Evolutionary conservation across 2,888 invertebrate species (phyloP).

Genomic region (Drosophila parthenogenetica): DNA sequence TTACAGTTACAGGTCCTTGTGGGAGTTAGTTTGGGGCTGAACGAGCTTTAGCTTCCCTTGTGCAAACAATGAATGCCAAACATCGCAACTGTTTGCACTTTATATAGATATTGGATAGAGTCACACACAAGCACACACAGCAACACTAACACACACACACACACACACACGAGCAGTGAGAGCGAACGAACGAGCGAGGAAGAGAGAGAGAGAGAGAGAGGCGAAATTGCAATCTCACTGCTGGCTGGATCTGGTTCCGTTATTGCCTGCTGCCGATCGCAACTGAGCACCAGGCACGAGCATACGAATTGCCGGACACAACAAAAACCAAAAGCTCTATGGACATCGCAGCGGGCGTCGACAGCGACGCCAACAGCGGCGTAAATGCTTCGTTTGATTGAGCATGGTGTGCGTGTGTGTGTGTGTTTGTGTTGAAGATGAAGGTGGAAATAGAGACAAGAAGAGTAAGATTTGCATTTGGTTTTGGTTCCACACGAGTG

Average conservation of each 20-base stretch:
- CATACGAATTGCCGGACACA: conserved; percentile 40
- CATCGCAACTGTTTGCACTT: conserved; percentile 61
- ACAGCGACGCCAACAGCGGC: conserved; percentile 15
- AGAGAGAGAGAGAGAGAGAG: conserved; percentile 29
- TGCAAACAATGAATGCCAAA: conserved; percentile 75
- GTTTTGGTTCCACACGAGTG: conserved; percentile 52
- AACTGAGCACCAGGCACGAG: conserved; percentile 46
- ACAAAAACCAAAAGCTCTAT: conserved; percentile 37
- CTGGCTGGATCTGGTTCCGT: conserved; percentile 57
- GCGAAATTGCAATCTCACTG: conserved; percentile 50
- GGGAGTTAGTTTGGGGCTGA: conserved; percentile 10
- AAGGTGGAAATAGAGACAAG: conserved; percentile 44
- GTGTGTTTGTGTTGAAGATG: conserved; percentile 23
- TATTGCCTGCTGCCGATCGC: conserved; percentile 61
- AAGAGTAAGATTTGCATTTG: conserved; percentile 56
- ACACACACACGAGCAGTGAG: background rate
- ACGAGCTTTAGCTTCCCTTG: conserved; percentile 58
- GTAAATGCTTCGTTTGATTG: conserved; percentile 33
- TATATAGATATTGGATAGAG: conserved; percentile 57
- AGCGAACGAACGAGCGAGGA: background rate
- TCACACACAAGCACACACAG: conserved; percentile 32
- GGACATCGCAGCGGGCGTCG: conserved; percentile 24
- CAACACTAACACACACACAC: conserved; percentile 6
- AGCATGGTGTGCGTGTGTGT: conserved; percentile 11
- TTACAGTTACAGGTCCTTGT: conserved; percentile 35